Evolutionary conservation across 2,113 vertebrate species (phyloP).

Genomic region (Rhineura floridana): DNA sequence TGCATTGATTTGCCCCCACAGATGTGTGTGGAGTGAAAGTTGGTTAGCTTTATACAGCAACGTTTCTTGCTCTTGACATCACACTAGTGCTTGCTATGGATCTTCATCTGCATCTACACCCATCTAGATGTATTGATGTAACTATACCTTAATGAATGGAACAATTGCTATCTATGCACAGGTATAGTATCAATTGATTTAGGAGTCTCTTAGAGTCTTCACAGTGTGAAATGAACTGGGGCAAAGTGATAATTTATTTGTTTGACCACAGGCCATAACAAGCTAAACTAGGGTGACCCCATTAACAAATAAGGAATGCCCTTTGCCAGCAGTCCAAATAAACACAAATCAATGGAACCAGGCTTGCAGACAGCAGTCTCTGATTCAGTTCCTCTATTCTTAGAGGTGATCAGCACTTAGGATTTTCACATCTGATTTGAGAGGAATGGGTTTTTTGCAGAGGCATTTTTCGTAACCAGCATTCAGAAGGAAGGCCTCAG

Average conservation of each 20-base stretch:
- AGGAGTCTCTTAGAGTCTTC: background rate
- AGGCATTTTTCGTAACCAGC: slow-evolving; percentile 60
- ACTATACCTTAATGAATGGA: background rate
- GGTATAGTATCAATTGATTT: background rate
- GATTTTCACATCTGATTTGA: slow-evolving; percentile 52
- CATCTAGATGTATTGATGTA: slow-evolving; percentile 26
- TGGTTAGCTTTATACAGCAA: slow-evolving; percentile 12
- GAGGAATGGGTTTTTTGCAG: slow-evolving; percentile 50
- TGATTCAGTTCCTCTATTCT: slow-evolving; percentile 21
- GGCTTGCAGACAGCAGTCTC: background rate
- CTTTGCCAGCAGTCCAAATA: background rate
- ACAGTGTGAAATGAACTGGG: background rate
- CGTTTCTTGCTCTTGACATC: slow-evolving; percentile 32
- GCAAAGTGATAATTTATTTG: slow-evolving; percentile 2
- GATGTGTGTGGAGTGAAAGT: slow-evolving; percentile 19
- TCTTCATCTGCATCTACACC: background rate
- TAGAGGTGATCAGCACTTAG: slow-evolving; percentile 58
- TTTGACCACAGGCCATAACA: background rate
- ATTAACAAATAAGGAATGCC: background rate
- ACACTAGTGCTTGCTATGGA: background rate
- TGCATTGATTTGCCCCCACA: slow-evolving; percentile 24
- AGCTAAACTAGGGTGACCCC: background rate
- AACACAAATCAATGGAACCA: slow-evolving; percentile 1
- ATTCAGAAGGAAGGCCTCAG: slow-evolving; percentile 54
- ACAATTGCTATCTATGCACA: background rate